Base-by-base conservation (phyloP, 2,888 invertebrate genomes). In the Epicampocera succincta region DNA sequence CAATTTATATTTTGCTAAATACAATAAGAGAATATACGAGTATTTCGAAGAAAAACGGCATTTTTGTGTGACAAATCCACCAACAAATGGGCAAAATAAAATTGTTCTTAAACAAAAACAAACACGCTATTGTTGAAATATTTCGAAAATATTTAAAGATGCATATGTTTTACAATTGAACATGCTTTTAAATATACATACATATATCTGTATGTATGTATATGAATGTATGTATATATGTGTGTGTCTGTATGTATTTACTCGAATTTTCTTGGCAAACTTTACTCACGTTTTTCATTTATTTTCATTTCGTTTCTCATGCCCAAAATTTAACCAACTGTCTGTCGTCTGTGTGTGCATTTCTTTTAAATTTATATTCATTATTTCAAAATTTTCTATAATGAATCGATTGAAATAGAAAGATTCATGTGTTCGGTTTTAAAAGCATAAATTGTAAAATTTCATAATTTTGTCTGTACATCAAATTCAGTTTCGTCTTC, bases 91-190 rank as follows among this genome's bases (percentile, higher is more conserved):
- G 3, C 8, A 4, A 33, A 42, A 65, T 13, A n/a, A 17, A 46
- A 56, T 38, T 25, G 5, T 33, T 56, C 2, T 5, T 42, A 11
- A 15, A 44, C 56, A 56, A 61, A 38, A 52, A 48, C 38, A 42
- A 63, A 63, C n/a, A n/a, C 25, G n/a, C 19, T 54, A 19, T 72
- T 61, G 40, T 50, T 48, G 13, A 58, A 61, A 72, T 50, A 72
- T 73, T 60, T 72, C 13, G 40, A 60, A 50, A 38, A 69, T 29
- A n/a, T 38, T 19, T 9, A 29, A 29, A 54, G 4, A 54, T 56
- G n/a, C 56, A 25, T 58, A 46, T 17, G 15, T 42, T 42, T 12
- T 17, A 56, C 17, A 13, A 33, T 33, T 33, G 8, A 33, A 19
- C 8, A 65, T 21, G n/a, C 19, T 17, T 33, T 1, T 63, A 38